Percentiles rank a stretch among this genome's conserved stretches.
These are phyloP conservation scores for Lymantria monacha DNA, from an alignment of 2,888 invertebrate species.

Conservation along the genomic window DNA sequence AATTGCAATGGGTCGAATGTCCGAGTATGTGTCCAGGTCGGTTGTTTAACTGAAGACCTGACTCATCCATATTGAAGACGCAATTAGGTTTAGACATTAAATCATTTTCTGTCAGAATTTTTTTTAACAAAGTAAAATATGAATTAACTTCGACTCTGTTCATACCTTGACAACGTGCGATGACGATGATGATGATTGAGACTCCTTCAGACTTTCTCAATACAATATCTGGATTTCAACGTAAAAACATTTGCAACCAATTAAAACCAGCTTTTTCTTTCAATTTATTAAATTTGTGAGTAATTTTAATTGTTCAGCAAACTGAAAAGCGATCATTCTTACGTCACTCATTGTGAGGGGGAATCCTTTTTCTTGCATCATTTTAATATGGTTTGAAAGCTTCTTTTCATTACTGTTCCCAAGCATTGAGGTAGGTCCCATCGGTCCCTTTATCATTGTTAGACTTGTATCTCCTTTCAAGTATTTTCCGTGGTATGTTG, in stretches of 20 bases:
- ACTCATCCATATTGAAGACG: slow-evolving; percentile 44
- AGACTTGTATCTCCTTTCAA: not conserved
- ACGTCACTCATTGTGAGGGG: not conserved
- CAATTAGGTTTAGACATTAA: slow-evolving; percentile 9
- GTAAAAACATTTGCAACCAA: not conserved
- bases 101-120: slow-evolving; percentile 12
- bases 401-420: not conserved
- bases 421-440: not conserved
- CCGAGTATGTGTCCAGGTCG: slow-evolving; percentile 43
- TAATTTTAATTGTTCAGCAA: not conserved
- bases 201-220: slow-evolving; percentile 14
- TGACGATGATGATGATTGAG: too few relatives aligned
- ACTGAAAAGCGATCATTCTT: not conserved
- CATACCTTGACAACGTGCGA: slow-evolving; percentile 10
- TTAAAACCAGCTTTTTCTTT: not conserved
- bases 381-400: not conserved
- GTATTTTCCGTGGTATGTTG: not conserved
- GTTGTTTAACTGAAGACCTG: slow-evolving; percentile 48
- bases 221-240: not conserved
- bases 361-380: not conserved
- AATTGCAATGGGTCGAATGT: slow-evolving; percentile 7
- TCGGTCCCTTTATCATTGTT: not conserved
- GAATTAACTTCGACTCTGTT: slow-evolving; percentile 11
- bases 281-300: not conserved
- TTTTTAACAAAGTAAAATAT: slow-evolving; percentile 15